Evolutionary conservation across 2,888 invertebrate genomes (phyloP).

Genomic region (Cenopis cana): DNA sequence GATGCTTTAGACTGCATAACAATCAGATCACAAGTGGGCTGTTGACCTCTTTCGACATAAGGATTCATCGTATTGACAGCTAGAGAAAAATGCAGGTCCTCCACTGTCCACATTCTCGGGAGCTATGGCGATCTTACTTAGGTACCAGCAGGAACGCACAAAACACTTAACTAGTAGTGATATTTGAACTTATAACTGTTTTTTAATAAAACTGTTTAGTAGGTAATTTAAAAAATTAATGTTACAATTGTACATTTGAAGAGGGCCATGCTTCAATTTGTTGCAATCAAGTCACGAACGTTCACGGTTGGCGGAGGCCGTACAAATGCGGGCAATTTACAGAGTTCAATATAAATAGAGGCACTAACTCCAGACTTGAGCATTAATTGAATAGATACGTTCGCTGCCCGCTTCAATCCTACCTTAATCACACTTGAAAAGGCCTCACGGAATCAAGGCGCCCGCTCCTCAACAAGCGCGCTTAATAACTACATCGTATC

Average conservation of each 20-base stretch:
- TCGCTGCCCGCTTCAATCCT: constrained; percentile 76
- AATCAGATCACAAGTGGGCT: too few species aligned
- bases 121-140: too few species aligned
- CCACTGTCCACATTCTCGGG: too few species aligned
- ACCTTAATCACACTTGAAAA: constrained; percentile 82
- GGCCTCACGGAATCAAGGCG: constrained; percentile 64
- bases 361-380: constrained; percentile 65
- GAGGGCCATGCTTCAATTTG: constrained; percentile 65
- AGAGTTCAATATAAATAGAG: constrained; percentile 75
- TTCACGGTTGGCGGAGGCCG: constrained; percentile 55
- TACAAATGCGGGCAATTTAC: constrained; percentile 75
- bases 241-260: constrained; percentile 37
- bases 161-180: too few species aligned
- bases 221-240: constrained; percentile 21
- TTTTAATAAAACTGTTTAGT: neutral
- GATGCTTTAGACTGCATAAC: too few species aligned
- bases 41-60: too few species aligned
- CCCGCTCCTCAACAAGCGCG: constrained; percentile 64
- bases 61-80: too few species aligned
- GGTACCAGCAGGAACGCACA: too few species aligned
- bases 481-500: constrained; percentile 76
- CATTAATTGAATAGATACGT: constrained; percentile 84
- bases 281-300: constrained; percentile 60
- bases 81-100: too few species aligned
- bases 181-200: too few species aligned